Base-by-base conservation (phyloP, 2,797 vertebrate genomes). In the Dromococcyx pavoninus region DNA sequence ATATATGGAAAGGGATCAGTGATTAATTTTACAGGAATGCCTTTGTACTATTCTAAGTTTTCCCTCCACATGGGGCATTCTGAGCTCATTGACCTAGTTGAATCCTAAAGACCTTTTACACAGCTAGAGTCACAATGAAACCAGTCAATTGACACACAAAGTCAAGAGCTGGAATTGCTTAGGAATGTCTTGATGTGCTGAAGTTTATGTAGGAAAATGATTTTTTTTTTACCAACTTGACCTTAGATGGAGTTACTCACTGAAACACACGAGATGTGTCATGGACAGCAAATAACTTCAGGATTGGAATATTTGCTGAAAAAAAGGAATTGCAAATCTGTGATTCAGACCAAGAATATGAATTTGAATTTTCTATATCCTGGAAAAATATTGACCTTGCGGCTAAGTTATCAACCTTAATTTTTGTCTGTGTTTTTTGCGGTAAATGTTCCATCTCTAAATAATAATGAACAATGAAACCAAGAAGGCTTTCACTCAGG, bases 11-110 rank as follows among this genome's bases (percentile, higher is more conserved):
- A 86, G 22, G 46, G 14, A 48, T n/a, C 10, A 60, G 64, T 56
- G 70, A 71, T 71, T 94, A 84, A 95, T 71, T 95, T 90, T 46
- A 2, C 28, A 82, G 80, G 86, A 93, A 94, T 85, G 84, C 3
- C 10, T 93, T 73, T 90, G 56, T 57, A 48, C 77, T 95, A 85
- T 93, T 94, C 39, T 82, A 56, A 88, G 88, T 22, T 80, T 86
- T 14, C 3, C 1, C 7, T 80, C 24, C 22, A 46, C 35, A 74
- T 74, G 75, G 37, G 17, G 54, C 7, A 5, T 69, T 89, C 54
- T 44, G 33, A 58, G 27, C 44, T 83, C 9, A 9, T 80, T 93
- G 89, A 91, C 50, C 61, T 32, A 14, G 14, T 9, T 33, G 44
- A 56, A 80, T 76, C 39, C 69, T 80, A 3, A 81, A 54, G 86